phyloP scores from a whole-genome alignment of 2,797 vertebrate genomes.

The Parauchenoglanis ngamensis region DNA sequence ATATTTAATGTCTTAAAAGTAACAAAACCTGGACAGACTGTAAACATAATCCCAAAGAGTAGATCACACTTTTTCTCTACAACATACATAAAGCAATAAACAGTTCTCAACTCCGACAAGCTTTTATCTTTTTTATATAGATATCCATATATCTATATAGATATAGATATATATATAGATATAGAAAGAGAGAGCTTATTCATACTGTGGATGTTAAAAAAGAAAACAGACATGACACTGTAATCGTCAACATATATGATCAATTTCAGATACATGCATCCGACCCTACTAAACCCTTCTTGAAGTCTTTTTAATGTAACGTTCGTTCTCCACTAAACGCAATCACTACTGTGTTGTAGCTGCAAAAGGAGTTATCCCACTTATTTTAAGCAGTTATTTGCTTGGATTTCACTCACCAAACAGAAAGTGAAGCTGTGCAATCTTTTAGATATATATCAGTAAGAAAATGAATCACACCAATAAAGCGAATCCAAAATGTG shows the following conservation, averaged over 20 bases:
- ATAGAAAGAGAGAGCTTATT: conserved; percentile 87
- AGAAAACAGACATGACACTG: conserved; percentile 79
- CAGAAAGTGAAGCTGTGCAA: conserved; percentile 45
- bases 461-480: conserved; percentile 24
- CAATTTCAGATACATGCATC: conserved; percentile 86
- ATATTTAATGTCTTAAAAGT: conserved; percentile 73
- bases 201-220: conserved; percentile 88
- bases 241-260: conserved; percentile 78
- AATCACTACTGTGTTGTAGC: conserved; percentile 14
- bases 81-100: conserved; percentile 85
- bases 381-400: conserved; percentile 33
- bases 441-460: conserved; percentile 26
- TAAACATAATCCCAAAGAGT: conserved; percentile 88
- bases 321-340: conserved; percentile 1
- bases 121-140: conserved; percentile 65
- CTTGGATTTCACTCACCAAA: conserved; percentile 47
- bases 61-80: conserved; percentile 70
- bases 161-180: conserved; percentile 53
- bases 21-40: conserved; percentile 82
- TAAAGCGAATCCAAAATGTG: conserved; percentile 25
- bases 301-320: conserved; percentile 25
- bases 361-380: conserved; percentile 12
- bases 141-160: conserved; percentile 59
- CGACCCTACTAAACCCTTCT: conserved; percentile 31
- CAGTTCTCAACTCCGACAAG: conserved; percentile 84